Evolutionary conservation across 2,797 vertebrate species (phyloP).

Genomic region (Phylloscopus collybita): DNA sequence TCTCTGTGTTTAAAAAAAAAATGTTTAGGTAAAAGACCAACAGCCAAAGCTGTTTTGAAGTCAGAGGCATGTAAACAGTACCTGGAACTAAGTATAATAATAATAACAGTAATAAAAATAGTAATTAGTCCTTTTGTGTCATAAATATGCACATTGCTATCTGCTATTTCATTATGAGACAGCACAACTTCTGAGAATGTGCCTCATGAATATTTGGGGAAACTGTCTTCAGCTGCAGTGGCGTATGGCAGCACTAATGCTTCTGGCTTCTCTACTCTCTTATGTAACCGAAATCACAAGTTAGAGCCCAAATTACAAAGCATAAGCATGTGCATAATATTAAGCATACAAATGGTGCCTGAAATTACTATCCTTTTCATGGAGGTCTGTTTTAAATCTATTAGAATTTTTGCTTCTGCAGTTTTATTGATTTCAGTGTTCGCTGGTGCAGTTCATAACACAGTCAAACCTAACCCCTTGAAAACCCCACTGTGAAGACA

Average conservation of each 20-base stretch:
- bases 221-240: neutral
- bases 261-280: neutral
- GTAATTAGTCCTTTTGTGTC: neutral
- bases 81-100: slow-evolving; percentile 13
- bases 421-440: neutral
- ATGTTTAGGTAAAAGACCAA: neutral
- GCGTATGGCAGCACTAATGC: neutral
- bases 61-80: slow-evolving; percentile 12
- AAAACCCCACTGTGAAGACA: neutral
- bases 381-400: neutral
- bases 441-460: accelerated
- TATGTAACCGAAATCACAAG: neutral
- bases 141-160: neutral
- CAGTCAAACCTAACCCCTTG: neutral
- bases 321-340: slow-evolving; percentile 2
- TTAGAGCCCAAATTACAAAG: slow-evolving; percentile 34
- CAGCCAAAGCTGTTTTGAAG: slow-evolving; percentile 41
- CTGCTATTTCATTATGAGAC: slow-evolving; percentile 28
- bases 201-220: slow-evolving; percentile 7
- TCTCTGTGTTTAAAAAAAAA: neutral
- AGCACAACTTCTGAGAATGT: neutral
- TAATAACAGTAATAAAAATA: neutral
- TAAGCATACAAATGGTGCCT: neutral
- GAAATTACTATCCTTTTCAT: slow-evolving; percentile 6
- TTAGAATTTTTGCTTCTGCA: neutral